Conservation (phyloP, 2,888 invertebrate species). For the Patella ulyssiponensis region DNA sequence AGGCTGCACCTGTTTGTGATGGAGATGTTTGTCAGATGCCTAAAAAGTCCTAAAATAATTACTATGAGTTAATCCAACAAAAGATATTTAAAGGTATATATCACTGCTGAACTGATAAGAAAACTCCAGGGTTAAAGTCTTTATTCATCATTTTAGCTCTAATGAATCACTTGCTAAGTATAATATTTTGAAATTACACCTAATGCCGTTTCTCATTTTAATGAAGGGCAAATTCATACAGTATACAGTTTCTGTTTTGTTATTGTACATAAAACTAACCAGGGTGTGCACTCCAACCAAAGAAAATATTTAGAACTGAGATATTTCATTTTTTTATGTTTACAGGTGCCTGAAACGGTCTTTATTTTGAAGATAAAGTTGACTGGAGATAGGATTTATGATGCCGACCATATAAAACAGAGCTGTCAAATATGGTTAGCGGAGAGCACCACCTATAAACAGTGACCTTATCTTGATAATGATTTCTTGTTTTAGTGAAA, state of each 20-base stretch:
- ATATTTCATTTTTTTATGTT: not conserved
- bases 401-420: slow-evolving; percentile 1
- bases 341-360: not conserved
- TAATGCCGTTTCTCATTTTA: too few relatives aligned
- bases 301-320: too few relatives aligned
- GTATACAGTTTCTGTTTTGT: too few relatives aligned
- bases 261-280: too few relatives aligned
- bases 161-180: not conserved
- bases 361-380: not conserved
- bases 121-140: not conserved
- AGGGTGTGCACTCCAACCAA: too few relatives aligned
- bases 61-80: not conserved
- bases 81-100: not conserved
- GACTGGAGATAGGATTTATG: not conserved
- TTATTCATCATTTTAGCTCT: not conserved
- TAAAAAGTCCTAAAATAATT: slow-evolving; percentile 14
- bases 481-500: not conserved
- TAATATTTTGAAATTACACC: not conserved
- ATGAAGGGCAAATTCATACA: too few relatives aligned
- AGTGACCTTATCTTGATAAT: not conserved
- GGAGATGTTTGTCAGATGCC: slow-evolving; percentile 47
- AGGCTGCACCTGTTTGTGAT: slow-evolving; percentile 37
- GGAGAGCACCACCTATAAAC: not conserved
- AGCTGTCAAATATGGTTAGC: not conserved
- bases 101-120: not conserved